Evolutionary conservation across 2,888 invertebrate genomes (phyloP), one percentile per base, ranked within the genome.

Genomic region (Epistrophella euchroma): DNA sequence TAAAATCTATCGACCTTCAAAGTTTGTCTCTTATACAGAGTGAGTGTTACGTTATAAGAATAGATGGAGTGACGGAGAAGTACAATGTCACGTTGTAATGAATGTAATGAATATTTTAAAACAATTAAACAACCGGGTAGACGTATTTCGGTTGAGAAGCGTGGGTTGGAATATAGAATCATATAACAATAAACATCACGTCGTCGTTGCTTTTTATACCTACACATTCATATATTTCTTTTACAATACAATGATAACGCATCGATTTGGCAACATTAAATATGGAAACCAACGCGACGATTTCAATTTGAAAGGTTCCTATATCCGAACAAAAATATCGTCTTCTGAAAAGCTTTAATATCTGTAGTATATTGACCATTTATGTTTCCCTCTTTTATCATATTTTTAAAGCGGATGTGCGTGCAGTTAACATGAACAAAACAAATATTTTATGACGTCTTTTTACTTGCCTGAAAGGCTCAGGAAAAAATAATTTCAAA

Each of bases 91-190:
- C 77, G 73, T 77, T 74, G 47, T 66, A 66, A 66, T 47, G 66
- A 66, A 66, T 66, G 71, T 37, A 77, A 82, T 86, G 82, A 82
- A 86, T 86, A 86, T 86, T 86, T 86, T 74, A 86, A 82, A 86
- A 78, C 86, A 86, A 86, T 86, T 86, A 82, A 86, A 76, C 62
- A 32, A 32, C 66, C 80, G 45, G 45, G 72, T 58, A 73, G 76
- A 73, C 60, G 81, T 86, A 86, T 82, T 86, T 82, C 35, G 82
- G 77, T 66, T 76, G 58, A 64, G 66, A 71, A 68, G 60, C 40
- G 64, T 52, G 55, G 60, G 80, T 55, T 66, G 72, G 52, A 66
- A 75, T 50, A 43, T n/a, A 6, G 80, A 66, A 58, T 71, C 75
- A 64, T 79, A 45, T 66, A 75, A 64, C 75, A 84, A 68, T 37